These are phyloP conservation scores for Drosophila atripex DNA, from an alignment of 2,888 invertebrate species.

Conservation along the genomic window DNA sequence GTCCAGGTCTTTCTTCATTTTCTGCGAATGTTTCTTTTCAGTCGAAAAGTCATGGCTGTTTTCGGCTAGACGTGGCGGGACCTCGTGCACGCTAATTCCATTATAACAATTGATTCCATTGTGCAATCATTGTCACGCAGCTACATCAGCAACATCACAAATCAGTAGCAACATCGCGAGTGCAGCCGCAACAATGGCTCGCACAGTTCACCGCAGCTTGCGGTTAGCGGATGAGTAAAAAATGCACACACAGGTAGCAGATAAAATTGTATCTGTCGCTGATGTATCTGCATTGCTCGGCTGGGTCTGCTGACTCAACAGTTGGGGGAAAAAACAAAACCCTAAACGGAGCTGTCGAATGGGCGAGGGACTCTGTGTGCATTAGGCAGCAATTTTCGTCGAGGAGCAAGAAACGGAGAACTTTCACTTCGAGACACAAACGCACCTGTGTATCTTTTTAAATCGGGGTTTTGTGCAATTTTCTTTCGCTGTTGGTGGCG, in stretches of 20 bases:
- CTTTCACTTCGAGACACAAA: constrained; percentile 42
- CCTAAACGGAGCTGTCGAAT: neutral
- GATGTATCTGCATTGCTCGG: constrained; percentile 43
- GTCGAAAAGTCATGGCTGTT: constrained; percentile 31
- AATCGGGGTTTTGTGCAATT: constrained; percentile 23
- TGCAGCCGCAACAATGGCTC: constrained; percentile 48
- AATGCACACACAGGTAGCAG: constrained; percentile 54
- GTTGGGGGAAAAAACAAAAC: constrained; percentile 1
- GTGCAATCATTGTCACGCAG: constrained; percentile 75
- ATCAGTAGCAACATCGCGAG: constrained; percentile 4
- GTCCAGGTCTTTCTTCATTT: neutral
- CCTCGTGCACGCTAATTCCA: constrained; percentile 67
- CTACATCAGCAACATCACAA: constrained; percentile 25
- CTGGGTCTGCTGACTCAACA: constrained; percentile 52
- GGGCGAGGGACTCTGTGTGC: constrained; percentile 4
- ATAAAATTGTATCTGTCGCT: constrained; percentile 31
- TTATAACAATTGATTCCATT: constrained; percentile 78
- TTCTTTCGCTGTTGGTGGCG: constrained; percentile 3
- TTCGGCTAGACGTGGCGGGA: constrained; percentile 17
- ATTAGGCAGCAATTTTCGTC: constrained; percentile 1
- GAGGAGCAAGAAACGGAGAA: constrained; percentile 5
- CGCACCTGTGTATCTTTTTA: constrained; percentile 34
- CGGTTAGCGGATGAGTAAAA: constrained; percentile 54
- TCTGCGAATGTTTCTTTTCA: neutral
- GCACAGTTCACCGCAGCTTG: constrained; percentile 50